phyloP scores from a whole-genome alignment of 2,797 vertebrate genomes.

The Catostomus latipinnis region DNA sequence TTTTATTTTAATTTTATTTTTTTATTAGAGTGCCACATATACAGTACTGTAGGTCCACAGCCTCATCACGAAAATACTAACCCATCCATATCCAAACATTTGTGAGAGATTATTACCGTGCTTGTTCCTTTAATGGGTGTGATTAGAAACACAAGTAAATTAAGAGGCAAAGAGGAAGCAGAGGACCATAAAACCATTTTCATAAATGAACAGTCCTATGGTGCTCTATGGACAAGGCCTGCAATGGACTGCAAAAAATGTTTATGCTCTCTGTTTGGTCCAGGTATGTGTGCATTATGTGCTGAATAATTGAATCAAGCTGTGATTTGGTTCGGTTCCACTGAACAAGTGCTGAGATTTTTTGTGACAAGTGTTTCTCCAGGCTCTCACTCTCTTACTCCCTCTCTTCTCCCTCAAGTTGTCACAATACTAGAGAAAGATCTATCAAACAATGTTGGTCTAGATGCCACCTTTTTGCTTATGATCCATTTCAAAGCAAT shows the following conservation, averaged over 20 bases:
- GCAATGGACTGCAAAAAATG: conserved; percentile 27
- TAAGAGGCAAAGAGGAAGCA: background rate
- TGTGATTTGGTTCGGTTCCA: conserved; percentile 41
- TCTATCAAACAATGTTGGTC: too few species aligned
- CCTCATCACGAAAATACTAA: background rate
- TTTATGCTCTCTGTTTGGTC: conserved; percentile 36
- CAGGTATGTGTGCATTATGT: conserved; percentile 29
- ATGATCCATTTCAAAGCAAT: too few species aligned
- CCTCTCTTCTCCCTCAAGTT: background rate
- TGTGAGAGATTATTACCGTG: background rate
- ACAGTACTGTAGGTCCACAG: too few species aligned
- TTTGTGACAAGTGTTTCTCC: conserved; percentile 27
- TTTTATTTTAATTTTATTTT: too few species aligned
- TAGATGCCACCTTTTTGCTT: too few species aligned
- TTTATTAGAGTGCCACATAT: too few species aligned
- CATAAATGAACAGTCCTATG: conserved; percentile 6
- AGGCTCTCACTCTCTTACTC: conserved; percentile 7
- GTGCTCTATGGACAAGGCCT: conserved; percentile 37
- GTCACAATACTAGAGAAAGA: too few species aligned
- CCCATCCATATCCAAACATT: background rate
- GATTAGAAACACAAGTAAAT: conserved; percentile 40
- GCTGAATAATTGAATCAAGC: conserved; percentile 41
- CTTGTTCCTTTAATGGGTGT: conserved; percentile 43
- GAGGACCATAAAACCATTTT: conserved; percentile 22
- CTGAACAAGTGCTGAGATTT: conserved; percentile 31